Evolutionary conservation across 2,113 vertebrate species (phyloP).

Genomic region (Sylvilagus bachmani): DNA sequence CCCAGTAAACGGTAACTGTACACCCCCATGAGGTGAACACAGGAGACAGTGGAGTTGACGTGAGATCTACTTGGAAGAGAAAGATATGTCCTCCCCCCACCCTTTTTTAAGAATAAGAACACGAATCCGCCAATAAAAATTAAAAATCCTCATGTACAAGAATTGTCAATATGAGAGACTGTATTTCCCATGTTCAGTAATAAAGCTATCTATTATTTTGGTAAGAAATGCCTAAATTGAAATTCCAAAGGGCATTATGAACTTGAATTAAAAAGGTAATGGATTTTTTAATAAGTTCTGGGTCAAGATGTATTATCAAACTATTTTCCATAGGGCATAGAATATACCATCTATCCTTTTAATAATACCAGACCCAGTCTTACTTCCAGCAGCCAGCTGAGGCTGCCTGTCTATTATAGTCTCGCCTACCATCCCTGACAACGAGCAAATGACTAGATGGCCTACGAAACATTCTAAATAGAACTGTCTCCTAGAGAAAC

Average conservation of each 20-base stretch:
- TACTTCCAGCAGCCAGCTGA: slow-evolving; percentile 87
- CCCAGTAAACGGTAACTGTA: slow-evolving; percentile 13
- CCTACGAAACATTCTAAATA: slow-evolving; percentile 84
- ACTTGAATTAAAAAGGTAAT: slow-evolving; percentile 88
- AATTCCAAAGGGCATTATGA: slow-evolving; percentile 85
- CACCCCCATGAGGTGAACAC: neutral
- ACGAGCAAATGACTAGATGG: slow-evolving; percentile 85
- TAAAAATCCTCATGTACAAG: slow-evolving; percentile 71
- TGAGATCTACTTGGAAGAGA: slow-evolving; percentile 35
- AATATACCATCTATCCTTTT: slow-evolving; percentile 79
- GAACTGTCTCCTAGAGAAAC: slow-evolving; percentile 85
- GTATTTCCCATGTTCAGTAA: slow-evolving; percentile 71
- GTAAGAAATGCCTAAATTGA: slow-evolving; percentile 85
- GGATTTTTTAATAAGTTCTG: slow-evolving; percentile 85
- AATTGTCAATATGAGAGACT: slow-evolving; percentile 61
- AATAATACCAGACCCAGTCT: slow-evolving; percentile 80
- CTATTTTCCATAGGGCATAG: slow-evolving; percentile 84
- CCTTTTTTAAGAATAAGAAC: slow-evolving; percentile 60
- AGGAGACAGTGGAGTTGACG: slow-evolving; percentile 40
- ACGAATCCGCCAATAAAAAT: slow-evolving; percentile 66
- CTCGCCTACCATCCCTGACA: slow-evolving; percentile 85
- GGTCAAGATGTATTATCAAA: slow-evolving; percentile 89
- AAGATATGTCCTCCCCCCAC: neutral
- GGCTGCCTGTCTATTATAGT: slow-evolving; percentile 85
- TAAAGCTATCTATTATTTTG: slow-evolving; percentile 81